Evolutionary conservation across 2,113 vertebrate species (phyloP).

Genomic region (Leptodactylus fuscus): DNA sequence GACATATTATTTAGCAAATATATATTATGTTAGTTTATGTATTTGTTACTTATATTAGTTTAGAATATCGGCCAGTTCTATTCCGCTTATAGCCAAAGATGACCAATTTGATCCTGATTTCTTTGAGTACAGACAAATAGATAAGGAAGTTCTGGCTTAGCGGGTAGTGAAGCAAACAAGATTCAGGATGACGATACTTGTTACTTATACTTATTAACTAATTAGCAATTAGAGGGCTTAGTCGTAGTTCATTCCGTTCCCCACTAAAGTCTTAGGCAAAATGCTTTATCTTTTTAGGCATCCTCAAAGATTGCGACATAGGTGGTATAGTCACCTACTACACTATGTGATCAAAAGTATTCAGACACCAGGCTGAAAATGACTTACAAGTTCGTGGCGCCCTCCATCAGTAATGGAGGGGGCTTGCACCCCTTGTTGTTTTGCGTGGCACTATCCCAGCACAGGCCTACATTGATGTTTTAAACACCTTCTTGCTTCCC

Average conservation of each 20-base stretch:
- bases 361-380: no score
- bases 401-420: no score
- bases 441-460: no score
- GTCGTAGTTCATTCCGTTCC: constrained; percentile 24
- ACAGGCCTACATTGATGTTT: no score
- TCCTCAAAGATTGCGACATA: constrained; percentile 21
- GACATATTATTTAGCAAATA: no score
- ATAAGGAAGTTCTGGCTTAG: constrained; percentile 32
- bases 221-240: constrained; percentile 35
- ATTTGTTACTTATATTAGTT: no score
- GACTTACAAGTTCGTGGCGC: no score
- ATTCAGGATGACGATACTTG: constrained; percentile 48
- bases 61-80: no score
- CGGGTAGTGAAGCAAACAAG: constrained; percentile 24
- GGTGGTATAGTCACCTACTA: not conserved
- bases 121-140: not conserved
- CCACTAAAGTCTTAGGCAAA: constrained; percentile 26
- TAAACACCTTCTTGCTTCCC: no score
- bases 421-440: no score
- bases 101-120: not conserved
- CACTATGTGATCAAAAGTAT: no score
- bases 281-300: constrained; percentile 22
- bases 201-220: constrained; percentile 52
- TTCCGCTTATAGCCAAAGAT: not conserved
- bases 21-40: no score